Percentiles rank a stretch among this genome's conserved stretches.
phyloP scores from a whole-genome alignment of 1,140 invertebrate genomes.

The Anastatus disparis region DNA sequence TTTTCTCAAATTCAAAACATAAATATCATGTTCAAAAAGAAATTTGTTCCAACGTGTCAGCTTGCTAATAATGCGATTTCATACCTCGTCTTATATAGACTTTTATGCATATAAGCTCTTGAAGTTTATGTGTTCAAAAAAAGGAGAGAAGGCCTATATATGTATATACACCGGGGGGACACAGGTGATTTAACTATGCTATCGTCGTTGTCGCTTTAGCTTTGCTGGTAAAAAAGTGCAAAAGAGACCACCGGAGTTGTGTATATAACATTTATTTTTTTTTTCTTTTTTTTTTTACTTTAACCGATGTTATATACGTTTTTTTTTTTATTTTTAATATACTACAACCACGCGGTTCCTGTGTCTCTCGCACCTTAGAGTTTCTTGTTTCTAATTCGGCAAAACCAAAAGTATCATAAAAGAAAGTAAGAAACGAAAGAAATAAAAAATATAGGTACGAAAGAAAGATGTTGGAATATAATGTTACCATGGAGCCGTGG shows the following conservation, averaged over 20 bases:
- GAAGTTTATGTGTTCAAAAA: background rate
- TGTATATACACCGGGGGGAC: background rate
- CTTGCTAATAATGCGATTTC: slow-evolving; percentile 31
- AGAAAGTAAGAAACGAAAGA: too few species aligned
- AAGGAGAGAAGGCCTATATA: too few species aligned
- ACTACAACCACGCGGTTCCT: too few species aligned
- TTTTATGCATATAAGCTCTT: background rate
- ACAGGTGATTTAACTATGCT: slow-evolving; percentile 2
- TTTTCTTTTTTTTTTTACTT: too few species aligned
- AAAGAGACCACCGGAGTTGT: slow-evolving; percentile 20
- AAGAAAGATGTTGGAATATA: slow-evolving; percentile 44
- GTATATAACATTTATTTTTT: too few species aligned
- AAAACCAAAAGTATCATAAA: too few species aligned
- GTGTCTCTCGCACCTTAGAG: slow-evolving; percentile 13
- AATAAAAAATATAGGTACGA: slow-evolving; percentile 40
- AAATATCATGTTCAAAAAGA: slow-evolving; percentile 9
- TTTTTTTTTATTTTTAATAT: too few species aligned
- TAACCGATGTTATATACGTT: too few species aligned
- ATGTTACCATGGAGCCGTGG: slow-evolving; percentile 45
- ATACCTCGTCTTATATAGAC: slow-evolving; percentile 22
- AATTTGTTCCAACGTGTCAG: slow-evolving; percentile 30
- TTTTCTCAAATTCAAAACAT: slow-evolving; percentile 17
- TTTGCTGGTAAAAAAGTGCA: too few species aligned
- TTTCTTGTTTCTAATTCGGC: slow-evolving; percentile 53
- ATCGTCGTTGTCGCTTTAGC: background rate